Base-by-base conservation (phyloP, 2,888 invertebrate species). In the Tricholauxania praeusta region DNA sequence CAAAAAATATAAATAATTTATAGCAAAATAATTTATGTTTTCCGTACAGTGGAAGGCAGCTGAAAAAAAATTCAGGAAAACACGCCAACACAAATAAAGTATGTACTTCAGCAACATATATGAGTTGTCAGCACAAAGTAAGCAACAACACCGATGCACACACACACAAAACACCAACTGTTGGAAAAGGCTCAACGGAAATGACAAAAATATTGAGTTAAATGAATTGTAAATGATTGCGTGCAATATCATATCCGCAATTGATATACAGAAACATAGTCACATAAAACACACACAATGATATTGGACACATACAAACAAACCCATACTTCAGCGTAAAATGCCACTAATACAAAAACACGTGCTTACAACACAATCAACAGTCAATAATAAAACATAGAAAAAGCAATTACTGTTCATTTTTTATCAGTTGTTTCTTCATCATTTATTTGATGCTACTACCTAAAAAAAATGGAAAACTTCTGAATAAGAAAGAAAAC, bases 301-400 rank as follows among this genome's bases (percentile, higher is more conserved):
- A 28, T 28, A 28, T 28, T 28, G 28, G 28, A 28, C 28, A 28
- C 28, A 3, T 4, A 28, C 28, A 28, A 28, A 4, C 28, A 28
- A 28, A 22, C 22, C 3, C 22, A 3, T 22, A 2, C 22, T 22
- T 28, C 28, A 28, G 28, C 28, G 28, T 4, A 28, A 28, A 28
- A 0, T 28, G 3, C 3, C 60, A n/a, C 64, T 39, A 65, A 53
- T 47, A 66, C 39, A 53, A 47, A 62, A 28, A 49, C 66, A 72
- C 72, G 51, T 59, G 59, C 28, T 19, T 52, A 60, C 60, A 57
- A 78, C 75, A 79, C 78, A 80, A 82, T 82, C 80, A 82, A 80
- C 81, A 77, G 81, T 77, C 78, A 76, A 81, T 78, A 78, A 79
- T 80, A 82, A 80, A 81, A 53, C 68, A 28, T 3, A 28, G 4